Evolutionary conservation across 1,140 invertebrate species (phyloP).

Genomic region (Orchestia grillus): DNA sequence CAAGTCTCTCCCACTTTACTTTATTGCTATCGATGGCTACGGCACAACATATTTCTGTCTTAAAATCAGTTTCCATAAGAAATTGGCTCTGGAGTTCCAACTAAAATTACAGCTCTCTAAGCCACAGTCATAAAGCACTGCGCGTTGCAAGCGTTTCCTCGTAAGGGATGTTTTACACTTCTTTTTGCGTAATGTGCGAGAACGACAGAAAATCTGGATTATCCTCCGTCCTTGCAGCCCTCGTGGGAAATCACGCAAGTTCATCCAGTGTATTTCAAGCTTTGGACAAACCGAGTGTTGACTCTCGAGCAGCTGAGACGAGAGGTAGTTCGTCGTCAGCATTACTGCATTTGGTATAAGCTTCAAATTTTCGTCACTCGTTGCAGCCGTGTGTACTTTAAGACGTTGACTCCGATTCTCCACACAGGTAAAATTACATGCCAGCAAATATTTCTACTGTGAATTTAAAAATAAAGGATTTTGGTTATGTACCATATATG

Average conservation of each 20-base stretch:
- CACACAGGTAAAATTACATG: too few relatives aligned
- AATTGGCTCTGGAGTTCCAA: too few relatives aligned
- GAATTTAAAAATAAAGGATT: too few relatives aligned
- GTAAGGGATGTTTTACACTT: neutral
- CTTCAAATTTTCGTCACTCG: neutral
- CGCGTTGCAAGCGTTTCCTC: neutral
- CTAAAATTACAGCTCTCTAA: too few relatives aligned
- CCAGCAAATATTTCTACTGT: too few relatives aligned
- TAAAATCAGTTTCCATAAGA: too few relatives aligned
- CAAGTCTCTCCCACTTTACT: too few relatives aligned
- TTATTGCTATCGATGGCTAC: too few relatives aligned
- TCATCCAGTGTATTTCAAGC: neutral
- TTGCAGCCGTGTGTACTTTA: neutral
- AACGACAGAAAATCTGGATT: neutral
- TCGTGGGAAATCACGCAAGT: neutral
- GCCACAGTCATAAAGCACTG: too few relatives aligned
- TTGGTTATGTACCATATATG: too few relatives aligned
- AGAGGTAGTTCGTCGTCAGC: neutral
- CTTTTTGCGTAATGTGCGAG: neutral
- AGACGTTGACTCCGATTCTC: neutral
- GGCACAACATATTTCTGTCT: too few relatives aligned
- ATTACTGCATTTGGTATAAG: neutral
- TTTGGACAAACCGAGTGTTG: neutral
- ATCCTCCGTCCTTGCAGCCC: neutral
- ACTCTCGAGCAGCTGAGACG: neutral